phyloP scores from a whole-genome alignment of 2,113 vertebrate species.

The Candoia aspera region DNA sequence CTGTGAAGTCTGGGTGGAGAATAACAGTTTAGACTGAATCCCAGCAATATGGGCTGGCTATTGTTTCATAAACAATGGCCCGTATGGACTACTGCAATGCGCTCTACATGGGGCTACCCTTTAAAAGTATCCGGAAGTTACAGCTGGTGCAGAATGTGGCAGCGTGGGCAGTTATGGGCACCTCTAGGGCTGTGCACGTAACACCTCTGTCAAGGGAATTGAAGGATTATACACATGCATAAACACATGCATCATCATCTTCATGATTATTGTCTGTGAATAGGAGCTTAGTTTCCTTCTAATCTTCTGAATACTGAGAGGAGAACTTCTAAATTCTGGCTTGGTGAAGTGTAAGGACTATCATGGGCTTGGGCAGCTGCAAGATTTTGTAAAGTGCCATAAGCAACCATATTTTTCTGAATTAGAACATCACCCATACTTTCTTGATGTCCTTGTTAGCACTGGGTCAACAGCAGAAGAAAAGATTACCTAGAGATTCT shows the following conservation, averaged over 20 bases:
- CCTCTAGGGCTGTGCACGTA: no score
- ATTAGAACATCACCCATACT: background rate
- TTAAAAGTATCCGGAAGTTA: no score
- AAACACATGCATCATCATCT: background rate
- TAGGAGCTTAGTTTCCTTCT: background rate
- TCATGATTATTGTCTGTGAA: background rate
- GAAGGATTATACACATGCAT: background rate
- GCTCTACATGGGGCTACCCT: background rate
- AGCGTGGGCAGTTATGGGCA: no score
- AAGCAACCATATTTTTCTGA: background rate
- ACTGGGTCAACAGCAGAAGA: background rate
- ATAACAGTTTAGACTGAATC: no score
- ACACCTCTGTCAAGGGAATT: no score
- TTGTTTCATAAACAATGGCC: no score
- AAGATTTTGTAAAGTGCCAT: background rate
- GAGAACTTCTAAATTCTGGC: background rate
- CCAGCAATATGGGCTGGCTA: no score
- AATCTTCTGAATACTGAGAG: background rate
- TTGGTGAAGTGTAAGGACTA: background rate
- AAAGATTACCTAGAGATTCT: background rate
- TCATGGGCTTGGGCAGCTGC: background rate
- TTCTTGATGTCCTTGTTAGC: background rate
- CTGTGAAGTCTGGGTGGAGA: no score
- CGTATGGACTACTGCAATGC: no score
- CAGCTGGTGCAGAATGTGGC: no score